Conservation (phyloP, 2,888 invertebrate species). For the Drosophila antonietae region DNA sequence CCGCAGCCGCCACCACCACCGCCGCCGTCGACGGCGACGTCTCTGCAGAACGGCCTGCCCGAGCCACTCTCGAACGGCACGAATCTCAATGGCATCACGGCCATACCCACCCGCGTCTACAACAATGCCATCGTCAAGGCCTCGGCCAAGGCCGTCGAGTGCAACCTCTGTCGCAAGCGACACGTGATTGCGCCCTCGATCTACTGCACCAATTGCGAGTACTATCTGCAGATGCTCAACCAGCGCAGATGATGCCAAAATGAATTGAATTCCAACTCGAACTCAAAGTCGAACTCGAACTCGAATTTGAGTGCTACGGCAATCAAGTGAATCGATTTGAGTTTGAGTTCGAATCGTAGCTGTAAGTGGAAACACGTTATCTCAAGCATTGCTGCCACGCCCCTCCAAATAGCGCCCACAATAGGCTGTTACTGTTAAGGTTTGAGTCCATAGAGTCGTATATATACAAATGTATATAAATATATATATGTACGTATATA, state of each 20-base stretch:
- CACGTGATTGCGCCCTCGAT: slow-evolving; percentile 90
- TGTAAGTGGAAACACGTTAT: slow-evolving; percentile 67
- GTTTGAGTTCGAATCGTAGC: slow-evolving; percentile 13
- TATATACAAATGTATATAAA: slow-evolving; percentile 8
- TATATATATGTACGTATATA: background rate
- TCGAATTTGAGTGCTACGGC: background rate
- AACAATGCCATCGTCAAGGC: slow-evolving; percentile 85
- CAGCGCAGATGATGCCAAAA: slow-evolving; percentile 80
- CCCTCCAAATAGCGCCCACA: slow-evolving; percentile 37
- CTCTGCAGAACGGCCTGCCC: slow-evolving; percentile 72
- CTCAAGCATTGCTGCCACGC: slow-evolving; percentile 77
- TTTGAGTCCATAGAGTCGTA: slow-evolving; percentile 9
- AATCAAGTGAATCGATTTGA: background rate
- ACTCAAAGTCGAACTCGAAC: background rate
- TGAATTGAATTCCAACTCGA: background rate
- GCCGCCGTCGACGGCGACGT: slow-evolving; percentile 46
- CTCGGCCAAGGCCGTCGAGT: slow-evolving; percentile 88
- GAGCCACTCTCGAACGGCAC: slow-evolving; percentile 43
- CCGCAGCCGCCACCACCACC: slow-evolving; percentile 49
- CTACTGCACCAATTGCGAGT: slow-evolving; percentile 96
- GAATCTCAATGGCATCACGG: slow-evolving; percentile 68
- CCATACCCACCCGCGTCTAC: slow-evolving; percentile 85
- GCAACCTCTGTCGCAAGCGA: slow-evolving; percentile 95
- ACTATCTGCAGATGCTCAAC: slow-evolving; percentile 91
- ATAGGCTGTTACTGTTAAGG: slow-evolving; percentile 23